These are phyloP conservation scores for Acanthosoma haemorrhoidale DNA, from an alignment of 2,888 invertebrate species.

Conservation along the genomic window DNA sequence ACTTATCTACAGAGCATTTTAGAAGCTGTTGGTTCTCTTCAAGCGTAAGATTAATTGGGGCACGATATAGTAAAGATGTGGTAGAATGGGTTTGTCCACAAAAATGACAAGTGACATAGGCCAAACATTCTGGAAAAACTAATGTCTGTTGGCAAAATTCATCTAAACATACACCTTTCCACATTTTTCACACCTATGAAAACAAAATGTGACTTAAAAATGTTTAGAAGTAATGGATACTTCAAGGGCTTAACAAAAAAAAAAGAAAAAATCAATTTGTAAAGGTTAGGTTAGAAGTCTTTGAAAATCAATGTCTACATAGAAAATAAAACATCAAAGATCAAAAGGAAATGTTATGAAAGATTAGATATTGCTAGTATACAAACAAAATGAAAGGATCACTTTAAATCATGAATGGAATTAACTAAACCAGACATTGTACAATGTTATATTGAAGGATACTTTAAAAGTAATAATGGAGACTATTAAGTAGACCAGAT, in stretches of 20 bases:
- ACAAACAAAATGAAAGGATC: background rate
- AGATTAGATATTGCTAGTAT: background rate
- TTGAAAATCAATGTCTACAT: background rate
- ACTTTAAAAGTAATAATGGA: no score
- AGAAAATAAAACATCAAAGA: background rate
- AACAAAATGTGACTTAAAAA: background rate
- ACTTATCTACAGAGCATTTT: constrained; percentile 33
- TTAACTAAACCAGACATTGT: background rate
- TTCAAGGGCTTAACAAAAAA: background rate
- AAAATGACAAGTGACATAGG: constrained; percentile 37
- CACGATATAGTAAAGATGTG: constrained; percentile 20
- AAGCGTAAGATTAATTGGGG: constrained; percentile 33
- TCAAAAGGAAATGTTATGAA: background rate
- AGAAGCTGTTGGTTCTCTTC: constrained; percentile 32
- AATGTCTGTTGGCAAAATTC: constrained; percentile 38
- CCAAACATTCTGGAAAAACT: constrained; percentile 35
- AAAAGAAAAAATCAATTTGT: constrained; percentile 1
- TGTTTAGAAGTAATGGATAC: background rate
- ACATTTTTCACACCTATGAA: constrained; percentile 36
- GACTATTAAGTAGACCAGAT: no score
- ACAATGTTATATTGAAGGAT: no score
- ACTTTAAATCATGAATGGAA: background rate
- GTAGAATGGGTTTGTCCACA: constrained; percentile 39
- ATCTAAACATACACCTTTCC: constrained; percentile 39
- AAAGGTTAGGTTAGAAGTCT: background rate